Percentiles rank a stretch among this genome's conserved stretches.
phyloP scores from a whole-genome alignment of 2,797 vertebrate species.

The Sebastes reedi region DNA sequence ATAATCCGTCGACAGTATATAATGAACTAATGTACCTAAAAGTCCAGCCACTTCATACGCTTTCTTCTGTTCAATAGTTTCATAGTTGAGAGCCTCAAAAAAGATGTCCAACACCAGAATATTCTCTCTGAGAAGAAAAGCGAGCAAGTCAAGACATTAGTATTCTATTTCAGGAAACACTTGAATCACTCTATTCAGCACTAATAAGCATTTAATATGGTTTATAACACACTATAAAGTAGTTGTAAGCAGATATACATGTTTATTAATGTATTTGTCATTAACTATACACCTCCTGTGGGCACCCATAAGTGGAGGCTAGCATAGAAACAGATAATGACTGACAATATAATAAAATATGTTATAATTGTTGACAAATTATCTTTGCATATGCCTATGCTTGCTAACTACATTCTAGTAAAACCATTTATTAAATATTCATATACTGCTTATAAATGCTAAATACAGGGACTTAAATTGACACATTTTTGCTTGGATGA shows the following conservation, averaged over 20 bases:
- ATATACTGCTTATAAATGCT: neutral
- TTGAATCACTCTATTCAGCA: neutral
- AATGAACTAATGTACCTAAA: constrained; percentile 82
- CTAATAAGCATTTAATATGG: too few species aligned
- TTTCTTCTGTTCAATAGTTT: constrained; percentile 98
- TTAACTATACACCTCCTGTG: neutral
- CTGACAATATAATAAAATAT: neutral
- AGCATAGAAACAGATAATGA: neutral
- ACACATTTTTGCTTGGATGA: neutral
- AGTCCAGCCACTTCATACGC: constrained; percentile 98
- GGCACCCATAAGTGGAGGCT: neutral
- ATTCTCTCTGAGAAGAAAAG: constrained; percentile 87
- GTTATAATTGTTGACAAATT: neutral
- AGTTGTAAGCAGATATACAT: neutral
- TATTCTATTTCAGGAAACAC: neutral
- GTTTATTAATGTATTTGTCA: neutral
- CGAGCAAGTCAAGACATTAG: neutral
- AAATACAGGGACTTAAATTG: neutral
- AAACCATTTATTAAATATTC: neutral
- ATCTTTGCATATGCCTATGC: neutral
- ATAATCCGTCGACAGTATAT: neutral
- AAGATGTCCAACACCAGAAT: constrained; percentile 98
- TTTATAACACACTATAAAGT: neutral
- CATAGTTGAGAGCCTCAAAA: constrained; percentile 98
- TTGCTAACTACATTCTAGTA: neutral